Conservation (phyloP, 2,113 vertebrate genomes). For the Chloropsis cyanopogon region DNA sequence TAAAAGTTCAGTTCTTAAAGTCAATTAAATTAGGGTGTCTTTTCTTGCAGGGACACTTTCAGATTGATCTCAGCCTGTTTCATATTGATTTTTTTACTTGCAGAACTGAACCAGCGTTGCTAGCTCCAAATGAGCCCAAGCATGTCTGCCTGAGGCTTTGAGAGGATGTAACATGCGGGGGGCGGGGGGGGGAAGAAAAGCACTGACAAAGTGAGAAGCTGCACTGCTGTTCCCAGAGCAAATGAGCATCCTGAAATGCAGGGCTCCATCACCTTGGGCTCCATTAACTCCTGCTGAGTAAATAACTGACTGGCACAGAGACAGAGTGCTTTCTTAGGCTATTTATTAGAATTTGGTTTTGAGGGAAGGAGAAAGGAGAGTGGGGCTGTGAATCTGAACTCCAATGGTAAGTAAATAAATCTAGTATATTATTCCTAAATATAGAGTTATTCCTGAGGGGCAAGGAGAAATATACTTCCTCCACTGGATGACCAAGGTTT, state of each 20-base stretch:
- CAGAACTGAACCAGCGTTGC: background rate
- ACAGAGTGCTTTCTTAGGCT: background rate
- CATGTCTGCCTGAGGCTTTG: background rate
- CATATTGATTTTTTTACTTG: background rate
- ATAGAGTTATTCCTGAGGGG: background rate
- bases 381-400: background rate
- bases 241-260: background rate
- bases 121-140: background rate
- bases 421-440: background rate
- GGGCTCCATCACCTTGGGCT: background rate
- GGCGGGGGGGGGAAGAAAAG: background rate
- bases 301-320: background rate
- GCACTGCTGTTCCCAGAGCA: background rate
- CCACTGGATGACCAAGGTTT: background rate
- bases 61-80: background rate
- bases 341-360: constrained; percentile 1
- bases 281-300: background rate
- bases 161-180: rapidly evolving
- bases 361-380: background rate
- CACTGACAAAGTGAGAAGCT: background rate
- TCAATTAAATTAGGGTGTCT: background rate
- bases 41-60: background rate
- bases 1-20: background rate
- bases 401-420: background rate
- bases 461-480: background rate